These are phyloP conservation scores for zebrafish (Danio rerio) DNA, from an alignment of 2,113 vertebrate species.

Conservation along the genomic window GRCz12tu NC_133195.1:30840501-30841000, in stretches of 20 bases:
- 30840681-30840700: constrained; percentile 45
- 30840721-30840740: constrained; percentile 55
- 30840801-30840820: constrained; percentile 13
- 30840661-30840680: constrained; percentile 36
- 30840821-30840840: constrained; percentile 31
- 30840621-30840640: constrained; percentile 14
- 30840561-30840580: constrained; percentile 37
- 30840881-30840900: background rate
- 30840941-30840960: constrained; percentile 19
- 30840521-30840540: constrained; percentile 14
- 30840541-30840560: constrained; percentile 32
- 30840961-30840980: constrained; percentile 32
- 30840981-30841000: constrained; percentile 25
- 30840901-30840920: constrained; percentile 1
- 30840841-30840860: constrained; percentile 39
- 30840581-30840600: constrained; percentile 42
- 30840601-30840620: constrained; percentile 28
- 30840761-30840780: constrained; percentile 43
- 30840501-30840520: background rate
- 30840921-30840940: constrained; percentile 11
- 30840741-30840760: background rate
- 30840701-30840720: constrained; percentile 66
- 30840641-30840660: constrained; percentile 46
- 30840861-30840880: constrained; percentile 32
- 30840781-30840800: constrained; percentile 30